Conservation (phyloP, 2,797 vertebrate genomes). For the Esox lucius region DNA sequence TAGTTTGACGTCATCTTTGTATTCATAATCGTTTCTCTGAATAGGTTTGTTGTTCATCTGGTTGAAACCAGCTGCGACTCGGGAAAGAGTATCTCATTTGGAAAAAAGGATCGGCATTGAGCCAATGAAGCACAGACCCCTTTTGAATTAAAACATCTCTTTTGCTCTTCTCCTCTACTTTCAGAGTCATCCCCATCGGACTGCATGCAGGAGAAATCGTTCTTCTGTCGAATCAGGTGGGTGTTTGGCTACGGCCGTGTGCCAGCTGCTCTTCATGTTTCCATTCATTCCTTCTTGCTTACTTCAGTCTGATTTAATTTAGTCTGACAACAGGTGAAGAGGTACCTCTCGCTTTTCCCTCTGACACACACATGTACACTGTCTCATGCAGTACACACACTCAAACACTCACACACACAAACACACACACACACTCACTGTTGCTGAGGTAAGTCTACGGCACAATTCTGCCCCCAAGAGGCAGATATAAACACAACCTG, state of each 20-base stretch:
- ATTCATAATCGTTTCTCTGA: not conserved
- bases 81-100: not conserved
- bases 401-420: not conserved
- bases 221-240: constrained; percentile 97
- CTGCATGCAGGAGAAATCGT: constrained; percentile 92
- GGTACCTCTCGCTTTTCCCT: constrained; percentile 48
- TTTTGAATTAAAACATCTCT: constrained; percentile 54
- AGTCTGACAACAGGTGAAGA: constrained; percentile 39
- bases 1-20: not conserved
- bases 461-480: constrained; percentile 40
- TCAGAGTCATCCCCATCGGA: constrained; percentile 77
- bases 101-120: not conserved
- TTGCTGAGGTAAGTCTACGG: not conserved
- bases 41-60: not conserved
- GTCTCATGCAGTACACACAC: too few relatives aligned
- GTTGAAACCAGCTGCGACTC: not conserved
- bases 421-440: not conserved
- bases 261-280: constrained; percentile 42
- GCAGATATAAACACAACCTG: not conserved
- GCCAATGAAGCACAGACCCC: not conserved
- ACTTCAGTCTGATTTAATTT: constrained; percentile 42
- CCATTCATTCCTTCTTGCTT: constrained; percentile 8
- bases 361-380: not conserved
- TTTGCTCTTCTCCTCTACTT: constrained; percentile 22
- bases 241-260: constrained; percentile 28